Conservation (phyloP, 1,140 invertebrate species). For the Sminthurides bifidus region DNA sequence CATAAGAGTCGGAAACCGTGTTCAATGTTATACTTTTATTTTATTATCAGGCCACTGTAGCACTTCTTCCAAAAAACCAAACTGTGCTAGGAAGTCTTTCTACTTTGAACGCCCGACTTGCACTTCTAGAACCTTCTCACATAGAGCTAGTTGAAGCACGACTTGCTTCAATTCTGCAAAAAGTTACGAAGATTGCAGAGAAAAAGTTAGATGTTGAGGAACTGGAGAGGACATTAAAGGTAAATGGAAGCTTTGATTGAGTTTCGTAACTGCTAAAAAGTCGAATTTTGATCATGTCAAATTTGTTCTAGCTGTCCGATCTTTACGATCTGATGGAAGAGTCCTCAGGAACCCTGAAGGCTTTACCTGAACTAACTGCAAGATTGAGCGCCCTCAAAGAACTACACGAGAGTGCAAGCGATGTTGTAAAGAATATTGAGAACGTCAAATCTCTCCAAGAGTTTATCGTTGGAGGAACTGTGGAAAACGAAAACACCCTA, state of each 20-base stretch:
- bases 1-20: background rate
- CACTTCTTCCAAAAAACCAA: constrained; percentile 37
- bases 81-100: constrained; percentile 41
- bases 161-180: constrained; percentile 40
- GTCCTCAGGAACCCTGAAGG: constrained; percentile 26
- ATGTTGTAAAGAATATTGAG: constrained; percentile 24
- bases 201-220: constrained; percentile 37
- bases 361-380: constrained; percentile 21
- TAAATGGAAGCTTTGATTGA: background rate
- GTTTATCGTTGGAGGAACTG: constrained; percentile 20
- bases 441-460: constrained; percentile 27
- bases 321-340: constrained; percentile 31
- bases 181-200: constrained; percentile 42
- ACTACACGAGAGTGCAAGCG: constrained; percentile 21
- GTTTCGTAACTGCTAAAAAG: background rate
- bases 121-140: constrained; percentile 41
- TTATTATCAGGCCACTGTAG: constrained; percentile 32
- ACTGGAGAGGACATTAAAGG: constrained; percentile 31
- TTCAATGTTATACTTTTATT: background rate
- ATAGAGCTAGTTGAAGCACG: constrained; percentile 43
- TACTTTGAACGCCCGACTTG: constrained; percentile 40
- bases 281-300: background rate
- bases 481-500: constrained; percentile 24
- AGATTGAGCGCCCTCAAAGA: constrained; percentile 19
- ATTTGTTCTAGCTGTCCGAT: constrained; percentile 24